These are phyloP conservation scores for Muscina levida DNA, from an alignment of 2,888 invertebrate genomes.

Conservation along the genomic window DNA sequence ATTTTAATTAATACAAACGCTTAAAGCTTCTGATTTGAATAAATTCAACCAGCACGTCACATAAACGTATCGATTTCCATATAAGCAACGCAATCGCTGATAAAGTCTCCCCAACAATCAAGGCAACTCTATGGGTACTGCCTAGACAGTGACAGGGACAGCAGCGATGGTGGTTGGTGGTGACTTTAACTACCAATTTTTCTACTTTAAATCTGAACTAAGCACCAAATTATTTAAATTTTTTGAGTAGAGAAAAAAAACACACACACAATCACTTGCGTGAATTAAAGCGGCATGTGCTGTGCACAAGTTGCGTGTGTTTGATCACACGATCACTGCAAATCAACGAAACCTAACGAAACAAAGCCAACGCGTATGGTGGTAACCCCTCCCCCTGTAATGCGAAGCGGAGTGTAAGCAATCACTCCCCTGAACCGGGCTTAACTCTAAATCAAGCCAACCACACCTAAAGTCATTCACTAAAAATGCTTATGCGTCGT, in stretches of 20 bases:
- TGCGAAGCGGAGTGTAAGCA: no score
- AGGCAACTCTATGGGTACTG: no score
- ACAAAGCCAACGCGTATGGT: neutral
- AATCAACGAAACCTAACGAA: conserved; percentile 45
- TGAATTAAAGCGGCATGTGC: conserved; percentile 65
- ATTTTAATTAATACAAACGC: conserved; percentile 18
- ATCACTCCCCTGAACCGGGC: neutral
- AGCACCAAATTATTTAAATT: no score
- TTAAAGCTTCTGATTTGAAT: neutral
- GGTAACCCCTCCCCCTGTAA: neutral
- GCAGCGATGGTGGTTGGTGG: no score
- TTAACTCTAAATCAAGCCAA: conserved; percentile 21
- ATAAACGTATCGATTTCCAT: conserved; percentile 21
- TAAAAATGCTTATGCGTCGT: conserved; percentile 59
- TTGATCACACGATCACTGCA: conserved; percentile 64
- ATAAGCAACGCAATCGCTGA: conserved; percentile 51
- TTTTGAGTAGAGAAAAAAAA: neutral
- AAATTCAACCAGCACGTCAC: neutral
- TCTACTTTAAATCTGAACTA: no score
- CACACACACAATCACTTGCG: conserved; percentile 44
- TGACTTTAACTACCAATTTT: no score
- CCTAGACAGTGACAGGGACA: no score
- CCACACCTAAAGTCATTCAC: conserved; percentile 64
- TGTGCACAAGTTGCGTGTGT: conserved; percentile 66
- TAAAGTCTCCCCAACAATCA: conserved; percentile 52